Base-by-base conservation (phyloP, 2,888 invertebrate species). In the Drosophila tripunctata region DNA sequence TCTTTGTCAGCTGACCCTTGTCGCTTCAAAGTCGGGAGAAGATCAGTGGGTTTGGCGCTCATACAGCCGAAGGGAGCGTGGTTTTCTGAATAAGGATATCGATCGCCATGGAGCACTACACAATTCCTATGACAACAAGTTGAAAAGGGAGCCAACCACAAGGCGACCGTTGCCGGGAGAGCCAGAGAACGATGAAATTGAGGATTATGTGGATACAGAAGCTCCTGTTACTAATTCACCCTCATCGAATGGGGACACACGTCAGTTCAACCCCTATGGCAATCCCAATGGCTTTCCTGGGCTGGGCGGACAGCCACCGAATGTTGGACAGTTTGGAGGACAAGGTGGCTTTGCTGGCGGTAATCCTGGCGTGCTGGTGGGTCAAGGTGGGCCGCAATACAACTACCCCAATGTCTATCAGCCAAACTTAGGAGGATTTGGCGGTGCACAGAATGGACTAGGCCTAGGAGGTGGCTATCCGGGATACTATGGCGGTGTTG, bases 381-480 rank as follows among this genome's bases (percentile, higher is more conserved):
- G 93, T 1, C 93, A 93, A 1, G 92, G 92, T 0, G 93, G 93
- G n/a, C 92, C 93, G 67, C 71, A 60, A 0, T 38, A 61, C 35
- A 41, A 67, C 3, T 78, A 74, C 40, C 88, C 80, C 1, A 65
- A 38, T 41, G 65, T 52, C 0, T 85, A 81, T 50, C 88, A 78
- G 51, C 64, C 68, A 0, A 66, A 63, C 7, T 52, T 57, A 27
- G 78, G 74, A 4, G 83, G 88, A 4, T 76, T 75, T 5, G 66
- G 61, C 12, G 76, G 69, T 4, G 65, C 57, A 1, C 88, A 82
- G 41, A 87, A 78, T 22, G 82, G 80, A 47, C 14, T 70, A 0
- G 70, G 70, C 17, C 24, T 61, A 2, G 71, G 69, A 4, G 71
- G 62, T n/a, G 55, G 69, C 2, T 74, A 66, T 44, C 74, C 72